phyloP scores from a whole-genome alignment of 2,888 invertebrate species.

The Byasa hedistus region DNA sequence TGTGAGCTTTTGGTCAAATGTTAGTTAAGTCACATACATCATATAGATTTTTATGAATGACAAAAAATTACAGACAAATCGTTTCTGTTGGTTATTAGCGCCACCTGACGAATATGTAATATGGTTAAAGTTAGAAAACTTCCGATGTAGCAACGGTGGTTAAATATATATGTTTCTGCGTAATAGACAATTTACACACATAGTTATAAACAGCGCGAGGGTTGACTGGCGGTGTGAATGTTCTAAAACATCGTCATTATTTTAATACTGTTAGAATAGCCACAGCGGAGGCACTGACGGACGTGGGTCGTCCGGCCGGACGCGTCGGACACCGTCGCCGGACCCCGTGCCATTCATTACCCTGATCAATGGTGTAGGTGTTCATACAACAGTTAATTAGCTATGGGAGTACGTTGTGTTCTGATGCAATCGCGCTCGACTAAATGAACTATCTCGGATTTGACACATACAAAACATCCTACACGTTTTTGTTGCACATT shows the following conservation, averaged over 20 bases:
- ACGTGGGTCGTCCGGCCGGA: constrained; percentile 59
- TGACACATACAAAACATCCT: not conserved
- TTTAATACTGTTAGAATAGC: constrained; percentile 20
- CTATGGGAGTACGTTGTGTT: constrained; percentile 31
- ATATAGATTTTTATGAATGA: too few relatives aligned
- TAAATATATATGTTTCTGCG: too few relatives aligned
- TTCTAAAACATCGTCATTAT: constrained; percentile 16
- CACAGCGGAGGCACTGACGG: constrained; percentile 52
- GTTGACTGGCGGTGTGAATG: not conserved
- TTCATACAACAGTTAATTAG: constrained; percentile 52
- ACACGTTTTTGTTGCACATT: not conserved
- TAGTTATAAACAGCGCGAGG: not conserved
- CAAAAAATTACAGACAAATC: too few relatives aligned
- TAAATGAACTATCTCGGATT: constrained; percentile 1
- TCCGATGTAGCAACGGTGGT: too few relatives aligned
- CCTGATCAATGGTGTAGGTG: constrained; percentile 47
- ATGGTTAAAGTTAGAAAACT: too few relatives aligned
- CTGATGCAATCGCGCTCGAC: not conserved
- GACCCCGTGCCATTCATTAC: constrained; percentile 51
- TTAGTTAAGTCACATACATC: too few relatives aligned
- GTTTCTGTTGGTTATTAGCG: too few relatives aligned
- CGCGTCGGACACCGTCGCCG: constrained; percentile 61
- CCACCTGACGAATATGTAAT: too few relatives aligned
- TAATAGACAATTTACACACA: not conserved
- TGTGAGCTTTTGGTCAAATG: too few relatives aligned